phyloP scores from a whole-genome alignment of 1,140 invertebrate species.

The Zaprionus capensis region DNA sequence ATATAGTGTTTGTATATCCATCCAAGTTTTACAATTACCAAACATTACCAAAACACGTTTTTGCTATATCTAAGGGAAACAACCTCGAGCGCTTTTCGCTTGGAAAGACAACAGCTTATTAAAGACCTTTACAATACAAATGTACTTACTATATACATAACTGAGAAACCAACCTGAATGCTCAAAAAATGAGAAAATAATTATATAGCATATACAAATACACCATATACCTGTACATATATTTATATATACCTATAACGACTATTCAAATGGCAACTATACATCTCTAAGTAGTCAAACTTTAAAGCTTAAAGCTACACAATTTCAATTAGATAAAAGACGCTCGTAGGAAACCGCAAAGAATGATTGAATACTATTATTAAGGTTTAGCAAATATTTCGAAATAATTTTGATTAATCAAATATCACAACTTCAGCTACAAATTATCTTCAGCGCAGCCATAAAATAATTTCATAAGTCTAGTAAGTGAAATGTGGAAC shows the following conservation, averaged over 20 bases:
- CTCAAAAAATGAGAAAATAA: slow-evolving; percentile 43
- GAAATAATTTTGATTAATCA: slow-evolving; percentile 34
- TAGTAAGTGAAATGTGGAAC: slow-evolving; percentile 56
- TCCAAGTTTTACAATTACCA: slow-evolving; percentile 9
- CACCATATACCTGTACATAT: background rate
- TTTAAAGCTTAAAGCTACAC: slow-evolving; percentile 41
- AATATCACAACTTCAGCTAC: slow-evolving; percentile 19
- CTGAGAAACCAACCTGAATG: slow-evolving; percentile 41
- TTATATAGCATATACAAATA: slow-evolving; percentile 14
- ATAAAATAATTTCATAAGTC: slow-evolving; percentile 59
- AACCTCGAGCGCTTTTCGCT: slow-evolving; percentile 47
- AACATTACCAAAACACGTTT: slow-evolving; percentile 32
- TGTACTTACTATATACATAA: slow-evolving; percentile 33
- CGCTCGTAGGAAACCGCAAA: slow-evolving; percentile 40
- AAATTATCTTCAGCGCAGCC: slow-evolving; percentile 49
- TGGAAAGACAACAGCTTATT: slow-evolving; percentile 6
- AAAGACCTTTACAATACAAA: slow-evolving; percentile 29
- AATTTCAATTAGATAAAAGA: slow-evolving; percentile 52
- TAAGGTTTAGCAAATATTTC: slow-evolving; percentile 41
- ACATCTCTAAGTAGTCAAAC: slow-evolving; percentile 56
- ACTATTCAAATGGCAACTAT: slow-evolving; percentile 30
- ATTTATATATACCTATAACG: background rate
- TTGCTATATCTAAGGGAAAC: slow-evolving; percentile 20
- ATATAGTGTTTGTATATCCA: slow-evolving; percentile 20
- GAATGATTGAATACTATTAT: slow-evolving; percentile 14